These are phyloP conservation scores for Pteropus alecto DNA, from an alignment of 2,113 vertebrate species.

Conservation along the genomic window DNA sequence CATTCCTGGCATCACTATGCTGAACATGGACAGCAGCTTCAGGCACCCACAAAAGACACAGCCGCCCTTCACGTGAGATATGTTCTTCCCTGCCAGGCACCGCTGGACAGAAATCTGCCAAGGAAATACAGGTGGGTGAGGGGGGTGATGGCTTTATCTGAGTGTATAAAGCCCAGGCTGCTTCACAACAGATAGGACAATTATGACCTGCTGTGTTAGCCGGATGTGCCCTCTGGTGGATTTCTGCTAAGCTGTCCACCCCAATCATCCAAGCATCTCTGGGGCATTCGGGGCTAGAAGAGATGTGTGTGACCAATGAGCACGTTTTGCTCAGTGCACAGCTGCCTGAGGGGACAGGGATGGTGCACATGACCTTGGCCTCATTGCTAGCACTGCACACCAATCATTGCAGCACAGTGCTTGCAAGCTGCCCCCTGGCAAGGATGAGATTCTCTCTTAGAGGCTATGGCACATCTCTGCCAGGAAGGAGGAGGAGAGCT, in stretches of 20 bases:
- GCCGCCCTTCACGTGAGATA: background rate
- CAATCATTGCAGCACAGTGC: background rate
- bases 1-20: constrained; percentile 32
- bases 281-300: background rate
- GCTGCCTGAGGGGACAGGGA: background rate
- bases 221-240: background rate
- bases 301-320: background rate
- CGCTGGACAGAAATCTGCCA: constrained; percentile 44
- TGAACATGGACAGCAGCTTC: constrained; percentile 60
- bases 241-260: background rate
- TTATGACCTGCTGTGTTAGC: background rate
- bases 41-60: constrained; percentile 41
- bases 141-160: background rate
- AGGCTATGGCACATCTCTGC: background rate
- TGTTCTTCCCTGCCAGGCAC: constrained; percentile 42
- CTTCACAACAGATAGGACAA: background rate
- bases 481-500: background rate
- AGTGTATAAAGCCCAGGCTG: no score
- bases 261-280: background rate
- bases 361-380: background rate
- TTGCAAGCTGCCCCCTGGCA: background rate
- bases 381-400: background rate
- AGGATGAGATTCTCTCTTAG: background rate
- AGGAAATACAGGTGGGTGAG: background rate
- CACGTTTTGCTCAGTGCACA: rapidly evolving